phyloP scores from a whole-genome alignment of 2,113 vertebrate genomes.

The Empidonax alnorum region DNA sequence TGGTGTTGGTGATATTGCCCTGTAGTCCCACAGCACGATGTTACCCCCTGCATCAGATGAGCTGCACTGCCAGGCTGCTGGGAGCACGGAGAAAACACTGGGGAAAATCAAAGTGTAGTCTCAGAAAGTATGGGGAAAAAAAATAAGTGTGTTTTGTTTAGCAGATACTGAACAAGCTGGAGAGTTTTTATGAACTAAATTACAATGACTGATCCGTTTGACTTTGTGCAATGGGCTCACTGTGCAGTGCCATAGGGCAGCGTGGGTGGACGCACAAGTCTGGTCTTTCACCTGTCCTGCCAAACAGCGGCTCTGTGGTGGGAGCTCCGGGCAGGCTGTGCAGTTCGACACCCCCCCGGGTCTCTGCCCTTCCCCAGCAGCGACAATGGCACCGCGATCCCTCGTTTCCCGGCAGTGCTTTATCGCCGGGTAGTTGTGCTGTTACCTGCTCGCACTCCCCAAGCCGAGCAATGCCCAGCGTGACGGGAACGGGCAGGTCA shows the following conservation, averaged over 20 bases:
- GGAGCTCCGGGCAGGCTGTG: not conserved
- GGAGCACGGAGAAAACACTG: not conserved
- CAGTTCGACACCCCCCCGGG: not conserved
- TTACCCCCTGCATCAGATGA: rapidly evolving
- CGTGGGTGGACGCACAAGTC: too few relatives aligned
- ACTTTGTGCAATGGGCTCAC: not conserved
- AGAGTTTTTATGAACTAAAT: not conserved
- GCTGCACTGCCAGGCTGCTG: not conserved
- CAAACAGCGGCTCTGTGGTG: not conserved
- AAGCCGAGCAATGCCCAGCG: not conserved
- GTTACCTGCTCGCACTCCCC: not conserved
- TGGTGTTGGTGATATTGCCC: rapidly evolving
- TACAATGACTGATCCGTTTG: rapidly evolving
- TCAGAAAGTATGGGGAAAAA: not conserved
- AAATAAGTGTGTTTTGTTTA: rapidly evolving
- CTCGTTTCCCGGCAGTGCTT: not conserved
- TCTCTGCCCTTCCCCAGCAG: not conserved
- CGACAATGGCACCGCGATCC: not conserved
- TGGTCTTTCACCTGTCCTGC: not conserved
- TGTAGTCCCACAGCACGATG: not conserved
- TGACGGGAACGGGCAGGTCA: not conserved
- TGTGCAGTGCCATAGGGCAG: rapidly evolving
- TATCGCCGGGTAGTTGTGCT: rapidly evolving
- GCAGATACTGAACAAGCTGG: rapidly evolving
- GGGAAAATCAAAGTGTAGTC: not conserved